Conservation (phyloP, 1,140 invertebrate genomes). For the Temnothorax nylanderi region DNA sequence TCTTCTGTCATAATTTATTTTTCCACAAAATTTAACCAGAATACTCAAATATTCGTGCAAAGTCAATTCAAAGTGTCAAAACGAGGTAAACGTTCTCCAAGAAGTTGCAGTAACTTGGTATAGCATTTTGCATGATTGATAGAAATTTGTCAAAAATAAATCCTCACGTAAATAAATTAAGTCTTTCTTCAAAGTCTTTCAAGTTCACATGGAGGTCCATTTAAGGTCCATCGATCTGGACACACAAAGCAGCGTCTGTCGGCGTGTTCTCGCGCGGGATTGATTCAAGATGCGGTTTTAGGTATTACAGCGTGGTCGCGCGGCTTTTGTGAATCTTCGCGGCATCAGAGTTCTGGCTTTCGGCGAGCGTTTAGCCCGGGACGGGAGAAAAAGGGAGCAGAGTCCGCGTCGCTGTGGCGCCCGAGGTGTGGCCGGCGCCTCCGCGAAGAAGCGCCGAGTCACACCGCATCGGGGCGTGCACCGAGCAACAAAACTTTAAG, state of each 20-base stretch:
- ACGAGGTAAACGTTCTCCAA: not conserved
- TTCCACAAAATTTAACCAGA: not conserved
- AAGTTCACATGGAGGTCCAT: not conserved
- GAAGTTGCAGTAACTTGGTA: not conserved
- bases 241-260: not conserved
- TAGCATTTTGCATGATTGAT: not conserved
- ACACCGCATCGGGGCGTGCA: slow-evolving; percentile 51
- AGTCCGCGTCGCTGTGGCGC: slow-evolving; percentile 77
- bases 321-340: no score
- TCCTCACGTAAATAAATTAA: not conserved
- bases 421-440: slow-evolving; percentile 80
- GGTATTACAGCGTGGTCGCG: not conserved
- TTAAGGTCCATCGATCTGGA: not conserved
- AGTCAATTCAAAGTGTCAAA: not conserved
- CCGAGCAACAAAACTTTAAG: slow-evolving; percentile 77
- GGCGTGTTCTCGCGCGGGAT: slow-evolving; percentile 10
- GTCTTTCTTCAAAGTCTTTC: not conserved
- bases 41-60: not conserved
- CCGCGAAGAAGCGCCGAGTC: slow-evolving; percentile 73
- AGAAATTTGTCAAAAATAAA: not conserved
- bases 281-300: not conserved
- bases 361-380: slow-evolving; percentile 49
- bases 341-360: not conserved
- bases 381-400: slow-evolving; percentile 55
- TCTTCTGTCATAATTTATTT: not conserved